These are phyloP conservation scores for Eilema caniola DNA, from an alignment of 2,888 invertebrate species.

Conservation along the genomic window DNA sequence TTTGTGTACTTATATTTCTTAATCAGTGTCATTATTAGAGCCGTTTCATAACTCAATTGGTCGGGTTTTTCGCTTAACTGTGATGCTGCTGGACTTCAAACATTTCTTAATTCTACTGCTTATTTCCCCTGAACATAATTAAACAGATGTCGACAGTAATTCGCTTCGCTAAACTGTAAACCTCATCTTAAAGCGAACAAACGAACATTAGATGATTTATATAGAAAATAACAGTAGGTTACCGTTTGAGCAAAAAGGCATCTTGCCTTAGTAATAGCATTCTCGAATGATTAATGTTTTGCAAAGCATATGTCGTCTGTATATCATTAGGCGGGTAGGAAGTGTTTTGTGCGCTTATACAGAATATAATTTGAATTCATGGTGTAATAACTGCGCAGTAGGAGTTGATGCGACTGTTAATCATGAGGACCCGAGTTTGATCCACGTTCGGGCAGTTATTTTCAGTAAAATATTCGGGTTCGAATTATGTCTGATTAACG, in stretches of 20 bases:
- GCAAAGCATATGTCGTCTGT: not conserved
- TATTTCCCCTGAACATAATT: too few relatives aligned
- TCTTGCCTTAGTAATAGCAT: conserved; percentile 9
- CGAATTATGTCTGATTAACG: too few relatives aligned
- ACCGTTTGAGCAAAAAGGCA: conserved; percentile 14
- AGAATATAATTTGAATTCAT: not conserved
- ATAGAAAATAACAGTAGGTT: not conserved
- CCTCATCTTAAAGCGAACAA: not conserved
- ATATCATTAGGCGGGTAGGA: not conserved
- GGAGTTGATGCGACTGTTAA: not conserved
- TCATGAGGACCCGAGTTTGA: too few relatives aligned
- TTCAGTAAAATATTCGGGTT: too few relatives aligned
- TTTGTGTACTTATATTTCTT: too few relatives aligned
- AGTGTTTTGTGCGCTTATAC: conserved; percentile 2
- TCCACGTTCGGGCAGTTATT: too few relatives aligned
- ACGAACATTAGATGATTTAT: conserved; percentile 1
- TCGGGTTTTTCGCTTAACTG: too few relatives aligned
- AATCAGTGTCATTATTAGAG: too few relatives aligned
- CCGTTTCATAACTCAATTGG: too few relatives aligned
- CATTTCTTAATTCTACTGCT: too few relatives aligned
- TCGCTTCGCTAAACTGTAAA: not conserved
- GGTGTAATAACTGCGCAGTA: not conserved
- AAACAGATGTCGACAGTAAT: not conserved
- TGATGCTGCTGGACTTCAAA: too few relatives aligned
- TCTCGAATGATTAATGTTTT: conserved; percentile 18